These are phyloP conservation scores for Sebastes cheni DNA, from an alignment of 2,797 vertebrate genomes.

Conservation along the genomic window DNA sequence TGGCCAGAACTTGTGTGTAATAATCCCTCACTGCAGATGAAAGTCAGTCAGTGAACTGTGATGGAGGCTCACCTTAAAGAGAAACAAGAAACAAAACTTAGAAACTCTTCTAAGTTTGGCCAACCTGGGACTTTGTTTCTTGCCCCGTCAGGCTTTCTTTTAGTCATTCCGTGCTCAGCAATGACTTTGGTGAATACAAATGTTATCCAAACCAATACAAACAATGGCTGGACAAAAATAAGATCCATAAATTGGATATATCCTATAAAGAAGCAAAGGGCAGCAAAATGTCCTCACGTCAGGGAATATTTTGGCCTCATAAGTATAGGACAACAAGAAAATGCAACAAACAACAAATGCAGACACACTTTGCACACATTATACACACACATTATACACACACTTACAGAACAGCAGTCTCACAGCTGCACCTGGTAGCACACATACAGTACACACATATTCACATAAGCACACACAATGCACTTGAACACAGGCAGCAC, in stretches of 20 bases:
- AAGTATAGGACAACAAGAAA: not conserved
- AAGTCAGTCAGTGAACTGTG: not conserved
- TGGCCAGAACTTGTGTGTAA: not conserved
- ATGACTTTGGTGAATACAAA: not conserved
- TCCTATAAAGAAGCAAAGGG: not conserved
- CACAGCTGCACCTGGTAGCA: slow-evolving; percentile 8
- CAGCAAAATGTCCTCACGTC: not conserved
- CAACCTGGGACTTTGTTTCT: not conserved
- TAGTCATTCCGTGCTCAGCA: not conserved
- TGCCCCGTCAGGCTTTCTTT: not conserved
- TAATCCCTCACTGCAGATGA: not conserved
- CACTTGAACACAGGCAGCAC: slow-evolving; percentile 2
- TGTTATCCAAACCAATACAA: not conserved
- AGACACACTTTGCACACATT: not conserved
- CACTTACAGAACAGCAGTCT: not conserved
- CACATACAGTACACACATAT: not conserved
- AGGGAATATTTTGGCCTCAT: not conserved
- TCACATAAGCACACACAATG: not conserved
- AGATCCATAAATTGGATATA: not conserved
- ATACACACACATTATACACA: not conserved
- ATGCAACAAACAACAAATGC: not conserved
- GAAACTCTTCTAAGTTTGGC: not conserved
- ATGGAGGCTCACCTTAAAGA: not conserved
- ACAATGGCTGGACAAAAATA: not conserved
- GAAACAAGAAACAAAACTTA: not conserved